Evolutionary conservation across 2,888 invertebrate genomes (phyloP), one percentile per base, ranked within the genome.

Genomic region (Lissocephala sabroskyi): DNA sequence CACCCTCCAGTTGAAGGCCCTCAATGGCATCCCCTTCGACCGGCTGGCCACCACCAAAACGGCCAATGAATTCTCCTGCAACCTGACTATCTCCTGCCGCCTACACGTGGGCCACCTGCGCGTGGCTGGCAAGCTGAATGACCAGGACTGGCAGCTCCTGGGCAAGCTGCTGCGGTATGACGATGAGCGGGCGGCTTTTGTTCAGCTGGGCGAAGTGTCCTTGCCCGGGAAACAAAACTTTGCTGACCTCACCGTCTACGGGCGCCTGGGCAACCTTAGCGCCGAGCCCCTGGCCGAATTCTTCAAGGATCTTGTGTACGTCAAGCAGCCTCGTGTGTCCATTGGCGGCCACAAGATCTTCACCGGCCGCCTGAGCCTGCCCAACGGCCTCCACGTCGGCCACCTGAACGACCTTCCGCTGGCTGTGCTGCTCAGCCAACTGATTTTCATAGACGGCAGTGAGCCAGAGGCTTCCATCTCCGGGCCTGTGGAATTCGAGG

Each of bases 21-120:
- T 87, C 0, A 87, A 87, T 54, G 77, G 82, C 4, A 63, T 86
- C 2, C 64, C 73, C 10, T 60, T 86, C 7, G 59, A 70, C 5
- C 59, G 80, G 41, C 76, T 88, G 39, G 80, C 87, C 14, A 84
- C 83, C 1, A 85, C 82, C 29, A 49, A 59, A 10, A 56, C 49
- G 0, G 50, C 61, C 0, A 49, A 63, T 1, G 45, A 52, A 6
- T 73, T 84, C 7, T 28, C 50, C 0, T 79, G 80, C 3, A 54
- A 66, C 16, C 10, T 85, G 1, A 52, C 57, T 5, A 52, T 85
- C 2, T 52, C 62, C 10, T 85, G 84, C 3, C 68, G 78, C 30
- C 59, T 85, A 1, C 19, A 59, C 1, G 64, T 46, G 3, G 16
- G 23, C 1, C 35, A 68, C 2, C 4, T 84, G 1, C 56, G 67